phyloP scores from a whole-genome alignment of 2,797 vertebrate genomes.

The Danio jaintianensis region DNA sequence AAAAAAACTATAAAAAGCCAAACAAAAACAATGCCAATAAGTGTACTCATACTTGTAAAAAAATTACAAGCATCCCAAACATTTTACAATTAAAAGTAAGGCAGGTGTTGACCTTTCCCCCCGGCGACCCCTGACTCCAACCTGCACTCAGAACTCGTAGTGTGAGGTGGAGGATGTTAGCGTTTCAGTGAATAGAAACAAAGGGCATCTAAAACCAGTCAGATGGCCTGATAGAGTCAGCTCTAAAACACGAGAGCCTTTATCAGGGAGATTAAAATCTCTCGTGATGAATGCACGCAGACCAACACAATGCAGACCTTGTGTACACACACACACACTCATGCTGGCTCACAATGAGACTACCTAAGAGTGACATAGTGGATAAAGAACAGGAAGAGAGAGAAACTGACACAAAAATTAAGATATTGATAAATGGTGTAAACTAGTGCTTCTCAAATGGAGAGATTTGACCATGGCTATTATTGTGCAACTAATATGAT shows the following conservation, averaged over 20 bases:
- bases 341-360: conserved; percentile 3
- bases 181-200: conserved; percentile 45
- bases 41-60: neutral
- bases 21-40: too few species aligned
- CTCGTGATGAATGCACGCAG: conserved; percentile 30
- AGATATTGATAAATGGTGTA: neutral
- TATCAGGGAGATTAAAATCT: conserved; percentile 36
- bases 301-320: conserved; percentile 27
- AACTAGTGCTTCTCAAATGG: neutral
- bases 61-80: conserved; percentile 39
- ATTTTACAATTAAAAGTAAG: conserved; percentile 56
- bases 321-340: conserved; percentile 4
- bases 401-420: conserved; percentile 4
- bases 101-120: conserved; percentile 72
- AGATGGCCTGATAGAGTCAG: conserved; percentile 55
- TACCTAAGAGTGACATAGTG: neutral
- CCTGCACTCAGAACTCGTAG: conserved; percentile 36
- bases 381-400: conserved; percentile 4
- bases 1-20: neutral
- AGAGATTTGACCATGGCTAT: neutral
- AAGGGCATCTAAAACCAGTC: conserved; percentile 54
- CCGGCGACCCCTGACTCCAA: conserved; percentile 62
- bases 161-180: conserved; percentile 31
- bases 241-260: conserved; percentile 39
- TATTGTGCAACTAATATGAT: neutral